phyloP scores from a whole-genome alignment of 2,888 invertebrate genomes.

The Arctia plantaginis region DNA sequence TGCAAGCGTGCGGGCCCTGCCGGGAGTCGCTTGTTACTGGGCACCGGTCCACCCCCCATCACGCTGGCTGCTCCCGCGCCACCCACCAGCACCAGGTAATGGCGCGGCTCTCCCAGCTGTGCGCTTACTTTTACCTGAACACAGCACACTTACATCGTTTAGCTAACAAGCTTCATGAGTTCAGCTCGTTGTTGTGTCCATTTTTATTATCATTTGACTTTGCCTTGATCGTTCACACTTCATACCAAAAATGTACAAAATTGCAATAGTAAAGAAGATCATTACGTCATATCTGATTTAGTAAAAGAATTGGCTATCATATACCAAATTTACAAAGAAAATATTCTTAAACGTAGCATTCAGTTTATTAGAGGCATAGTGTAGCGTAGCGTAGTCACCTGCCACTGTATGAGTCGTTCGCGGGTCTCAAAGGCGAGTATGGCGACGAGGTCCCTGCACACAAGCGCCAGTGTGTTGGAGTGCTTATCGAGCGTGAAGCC shows the following conservation, averaged over 20 bases:
- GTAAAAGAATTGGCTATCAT: background rate
- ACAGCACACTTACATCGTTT: background rate
- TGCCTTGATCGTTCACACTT: no score
- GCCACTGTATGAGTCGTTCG: constrained; percentile 96
- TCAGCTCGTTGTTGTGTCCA: background rate
- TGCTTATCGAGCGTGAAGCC: constrained; percentile 96
- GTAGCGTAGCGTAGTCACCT: constrained; percentile 67
- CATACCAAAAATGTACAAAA: background rate
- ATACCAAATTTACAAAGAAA: background rate
- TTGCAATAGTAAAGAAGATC: background rate
- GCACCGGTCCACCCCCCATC: constrained; percentile 83
- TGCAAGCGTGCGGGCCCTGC: constrained; percentile 93
- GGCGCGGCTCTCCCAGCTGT: constrained; percentile 70
- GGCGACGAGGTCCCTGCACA: constrained; percentile 94
- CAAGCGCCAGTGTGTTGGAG: constrained; percentile 94
- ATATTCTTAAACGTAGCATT: background rate
- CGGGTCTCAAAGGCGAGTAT: constrained; percentile 95
- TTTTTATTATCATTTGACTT: background rate
- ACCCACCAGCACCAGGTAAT: constrained; percentile 71
- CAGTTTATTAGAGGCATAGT: background rate
- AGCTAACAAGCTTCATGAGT: background rate
- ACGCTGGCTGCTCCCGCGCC: constrained; percentile 58
- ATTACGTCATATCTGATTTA: background rate
- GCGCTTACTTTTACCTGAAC: constrained; percentile 72
- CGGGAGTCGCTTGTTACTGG: constrained; percentile 83